Evolutionary conservation across 2,888 invertebrate genomes (phyloP), one percentile per base, ranked within the genome.

Genomic region (Oscheius sp.): DNA sequence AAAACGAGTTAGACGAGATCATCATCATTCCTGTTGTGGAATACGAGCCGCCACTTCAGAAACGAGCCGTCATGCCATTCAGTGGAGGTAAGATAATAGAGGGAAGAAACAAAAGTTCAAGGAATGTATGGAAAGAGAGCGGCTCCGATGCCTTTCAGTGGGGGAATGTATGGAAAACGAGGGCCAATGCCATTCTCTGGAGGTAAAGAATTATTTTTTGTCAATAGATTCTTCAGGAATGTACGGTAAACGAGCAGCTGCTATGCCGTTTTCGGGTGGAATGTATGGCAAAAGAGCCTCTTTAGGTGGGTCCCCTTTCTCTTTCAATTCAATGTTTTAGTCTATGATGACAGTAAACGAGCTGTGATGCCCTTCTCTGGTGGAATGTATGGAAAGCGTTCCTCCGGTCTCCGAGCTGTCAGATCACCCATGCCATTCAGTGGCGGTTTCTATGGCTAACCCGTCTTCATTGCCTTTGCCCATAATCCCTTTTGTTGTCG

Each of bases 241-340:
- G 69, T 67, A 67, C 64, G 47, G 68, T 49, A 74, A 71, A 22
- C 63, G 74, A 65, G 67, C 66, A 12, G 38, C 41, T 9, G 26
- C 41, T 14, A 68, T 78, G 26, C 78, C 78, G 28, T 78, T 75
- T 65, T 73, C 72, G 17, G 78, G 77, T 20, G 78, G 78, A 36
- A 79, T 78, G 73, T 78, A 78, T 38, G 78, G 78, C 30, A 78
- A 78, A 36, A 50, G 78, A 38, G 49, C 77, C 24, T 24, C 65
- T 17, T 22, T 33, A 51, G 54, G 30, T 24, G 17, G 8, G 28
- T 26, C 5, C 28, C 20, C n/a, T n/a, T 9, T 22, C 50, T 22
- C 22, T 14, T 28, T 14, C 26, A 50, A n/a, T n/a, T 14, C 9
- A 12, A 3, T 4, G 1, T 50, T 50, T 56, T 36, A 33, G 38